Percentiles rank a stretch among this genome's conserved stretches.
These are phyloP conservation scores for Heteromormyrus szaboi DNA, from an alignment of 2,797 vertebrate species.

Conservation along the genomic window DNA sequence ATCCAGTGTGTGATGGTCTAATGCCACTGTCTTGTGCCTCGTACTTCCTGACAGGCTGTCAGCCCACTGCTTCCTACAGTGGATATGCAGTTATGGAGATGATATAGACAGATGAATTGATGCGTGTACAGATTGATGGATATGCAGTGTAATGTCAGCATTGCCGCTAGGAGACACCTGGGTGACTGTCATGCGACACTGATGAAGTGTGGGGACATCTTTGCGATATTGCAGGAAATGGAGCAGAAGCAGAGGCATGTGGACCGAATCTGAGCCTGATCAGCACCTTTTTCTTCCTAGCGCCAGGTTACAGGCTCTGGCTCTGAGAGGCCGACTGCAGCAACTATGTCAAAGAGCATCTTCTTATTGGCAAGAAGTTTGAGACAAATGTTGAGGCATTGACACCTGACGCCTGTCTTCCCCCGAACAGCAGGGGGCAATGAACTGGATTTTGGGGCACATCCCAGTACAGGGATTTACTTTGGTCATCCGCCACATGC, in stretches of 20 bases:
- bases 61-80: not conserved
- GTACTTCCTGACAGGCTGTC: not conserved
- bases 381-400: conserved; percentile 4
- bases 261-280: not conserved
- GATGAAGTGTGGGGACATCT: not conserved
- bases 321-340: not conserved
- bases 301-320: not conserved
- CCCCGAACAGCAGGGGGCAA: not conserved
- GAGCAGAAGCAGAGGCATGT: not conserved
- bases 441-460: not conserved
- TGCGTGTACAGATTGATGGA: not conserved
- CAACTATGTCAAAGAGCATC: not conserved
- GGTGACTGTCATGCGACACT: not conserved
- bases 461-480: not conserved
- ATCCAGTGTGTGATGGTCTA: not conserved
- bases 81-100: not conserved
- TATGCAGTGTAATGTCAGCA: not conserved
- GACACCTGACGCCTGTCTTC: not conserved
- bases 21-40: not conserved
- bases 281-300: not conserved
- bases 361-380: not conserved
- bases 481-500: not conserved
- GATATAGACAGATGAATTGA: not conserved
- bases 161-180: not conserved
- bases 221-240: not conserved